phyloP scores from a whole-genome alignment of 2,113 vertebrate genomes.

The Bolborhynchus lineola region DNA sequence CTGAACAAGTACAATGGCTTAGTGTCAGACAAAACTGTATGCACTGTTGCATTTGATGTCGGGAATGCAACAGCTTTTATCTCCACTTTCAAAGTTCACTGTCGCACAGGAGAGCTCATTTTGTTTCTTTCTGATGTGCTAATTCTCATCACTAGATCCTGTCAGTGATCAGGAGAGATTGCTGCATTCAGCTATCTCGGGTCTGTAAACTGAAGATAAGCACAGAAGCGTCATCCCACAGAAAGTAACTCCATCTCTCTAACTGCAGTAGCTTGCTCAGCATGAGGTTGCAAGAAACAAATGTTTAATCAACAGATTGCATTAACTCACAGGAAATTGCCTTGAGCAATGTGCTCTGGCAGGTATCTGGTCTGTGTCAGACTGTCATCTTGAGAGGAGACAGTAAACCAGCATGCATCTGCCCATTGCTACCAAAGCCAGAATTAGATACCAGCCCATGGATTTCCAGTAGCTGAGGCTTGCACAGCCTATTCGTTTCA shows the following conservation, averaged over 20 bases:
- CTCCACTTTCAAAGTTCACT: background rate
- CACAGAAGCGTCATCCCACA: background rate
- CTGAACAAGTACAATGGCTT: background rate
- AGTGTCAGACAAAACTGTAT: background rate
- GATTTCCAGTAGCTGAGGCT: conserved; percentile 6
- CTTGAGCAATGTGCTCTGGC: conserved; percentile 46
- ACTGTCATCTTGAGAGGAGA: background rate
- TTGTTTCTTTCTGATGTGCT: conserved; percentile 9
- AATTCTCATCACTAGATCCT: background rate
- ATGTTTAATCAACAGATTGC: conserved; percentile 53
- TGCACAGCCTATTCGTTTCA: background rate
- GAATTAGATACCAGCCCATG: background rate
- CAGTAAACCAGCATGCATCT: background rate
- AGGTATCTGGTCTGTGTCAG: conserved; percentile 48
- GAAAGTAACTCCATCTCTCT: background rate
- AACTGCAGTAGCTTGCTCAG: conserved; percentile 49
- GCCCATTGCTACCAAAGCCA: background rate
- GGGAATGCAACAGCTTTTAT: background rate
- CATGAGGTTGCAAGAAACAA: conserved; percentile 52
- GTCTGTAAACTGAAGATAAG: background rate
- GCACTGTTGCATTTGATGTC: background rate
- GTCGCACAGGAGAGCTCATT: background rate
- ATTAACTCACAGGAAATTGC: conserved; percentile 63
- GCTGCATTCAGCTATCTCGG: background rate
- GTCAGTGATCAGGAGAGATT: background rate